phyloP scores from a whole-genome alignment of 1,140 invertebrate species.

The Proctacanthus coquilletti region DNA sequence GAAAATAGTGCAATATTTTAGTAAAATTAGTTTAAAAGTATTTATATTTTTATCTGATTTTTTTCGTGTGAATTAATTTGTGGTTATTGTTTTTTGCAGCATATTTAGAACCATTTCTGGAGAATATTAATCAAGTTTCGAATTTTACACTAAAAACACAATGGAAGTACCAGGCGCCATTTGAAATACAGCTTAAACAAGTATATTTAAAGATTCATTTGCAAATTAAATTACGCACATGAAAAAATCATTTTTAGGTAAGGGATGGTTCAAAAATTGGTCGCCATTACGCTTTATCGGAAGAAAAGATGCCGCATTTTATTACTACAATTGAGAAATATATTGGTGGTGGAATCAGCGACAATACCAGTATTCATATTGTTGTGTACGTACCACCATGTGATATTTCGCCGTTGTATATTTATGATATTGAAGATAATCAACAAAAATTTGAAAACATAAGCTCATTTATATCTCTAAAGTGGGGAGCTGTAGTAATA shows the following conservation, averaged over 20 bases:
- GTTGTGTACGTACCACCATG: slow-evolving; percentile 68
- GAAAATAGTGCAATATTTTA: background rate
- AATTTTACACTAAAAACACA: slow-evolving; percentile 73
- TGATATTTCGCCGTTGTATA: slow-evolving; percentile 52
- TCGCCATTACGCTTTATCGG: slow-evolving; percentile 43
- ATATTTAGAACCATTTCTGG: slow-evolving; percentile 55
- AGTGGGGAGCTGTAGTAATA: slow-evolving; percentile 80
- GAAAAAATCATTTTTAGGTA: slow-evolving; percentile 22
- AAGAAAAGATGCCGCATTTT: slow-evolving; percentile 48
- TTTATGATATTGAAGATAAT: slow-evolving; percentile 37
- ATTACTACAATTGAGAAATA: slow-evolving; percentile 75
- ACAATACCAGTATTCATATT: slow-evolving; percentile 68
- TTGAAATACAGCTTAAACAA: slow-evolving; percentile 49
- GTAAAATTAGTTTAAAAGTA: background rate
- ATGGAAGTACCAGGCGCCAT: slow-evolving; percentile 67
- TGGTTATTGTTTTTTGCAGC: too few relatives aligned
- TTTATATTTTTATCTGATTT: background rate
- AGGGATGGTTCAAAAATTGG: slow-evolving; percentile 33
- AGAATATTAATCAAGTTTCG: slow-evolving; percentile 46
- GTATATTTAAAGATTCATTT: slow-evolving; percentile 12
- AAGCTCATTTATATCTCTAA: slow-evolving; percentile 71
- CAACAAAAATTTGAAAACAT: slow-evolving; percentile 17
- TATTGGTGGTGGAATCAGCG: slow-evolving; percentile 61
- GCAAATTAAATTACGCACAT: slow-evolving; percentile 1
- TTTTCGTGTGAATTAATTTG: background rate